Percentiles rank a stretch among this genome's conserved stretches.
Evolutionary conservation across 2,888 invertebrate genomes (phyloP).

Genomic region (Lordiphosa andalusiaca): DNA sequence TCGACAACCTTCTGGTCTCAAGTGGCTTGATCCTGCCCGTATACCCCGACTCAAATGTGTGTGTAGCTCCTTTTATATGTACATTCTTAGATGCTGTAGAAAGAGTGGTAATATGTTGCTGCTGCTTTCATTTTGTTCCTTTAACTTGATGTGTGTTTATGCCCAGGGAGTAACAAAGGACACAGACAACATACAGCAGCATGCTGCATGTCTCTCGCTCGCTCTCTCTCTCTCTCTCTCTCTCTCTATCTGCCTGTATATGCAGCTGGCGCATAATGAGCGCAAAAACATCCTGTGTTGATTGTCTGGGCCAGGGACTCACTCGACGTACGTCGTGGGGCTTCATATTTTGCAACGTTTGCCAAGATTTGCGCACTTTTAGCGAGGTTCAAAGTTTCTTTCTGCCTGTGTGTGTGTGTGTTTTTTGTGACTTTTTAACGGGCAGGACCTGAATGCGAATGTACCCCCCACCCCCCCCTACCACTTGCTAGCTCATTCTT

Average conservation of each 20-base stretch:
- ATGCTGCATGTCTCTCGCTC: constrained; percentile 6
- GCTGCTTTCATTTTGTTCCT: constrained; percentile 31
- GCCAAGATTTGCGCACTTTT: constrained; percentile 71
- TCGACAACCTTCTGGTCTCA: no score
- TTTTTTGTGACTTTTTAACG: constrained; percentile 59
- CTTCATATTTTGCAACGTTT: constrained; percentile 43
- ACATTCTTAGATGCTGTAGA: no score
- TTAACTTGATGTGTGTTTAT: constrained; percentile 51
- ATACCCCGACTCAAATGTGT: no score
- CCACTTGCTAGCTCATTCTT: constrained; percentile 1
- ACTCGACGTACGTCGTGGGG: constrained; percentile 5
- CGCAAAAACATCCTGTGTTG: constrained; percentile 69
- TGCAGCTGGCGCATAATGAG: constrained; percentile 73
- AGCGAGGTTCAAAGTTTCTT: constrained; percentile 52
- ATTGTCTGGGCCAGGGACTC: constrained; percentile 40
- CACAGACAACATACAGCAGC: constrained; percentile 30
- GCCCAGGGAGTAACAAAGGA: constrained; percentile 53
- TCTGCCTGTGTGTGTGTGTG: constrained; percentile 13
- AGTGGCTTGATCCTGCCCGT: neutral
- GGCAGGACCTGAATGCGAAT: constrained; percentile 57
- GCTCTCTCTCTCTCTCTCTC: neutral
- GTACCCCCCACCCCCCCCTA: constrained; percentile 19
- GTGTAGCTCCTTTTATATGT: no score
- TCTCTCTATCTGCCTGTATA: constrained; percentile 19
- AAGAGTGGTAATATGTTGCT: constrained; percentile 2